A percentile compares a stretch with the other conserved stretches of the same genome.
Evolutionary conservation across 1,140 invertebrate genomes (phyloP).

Genomic region (Hyles vespertilio): DNA sequence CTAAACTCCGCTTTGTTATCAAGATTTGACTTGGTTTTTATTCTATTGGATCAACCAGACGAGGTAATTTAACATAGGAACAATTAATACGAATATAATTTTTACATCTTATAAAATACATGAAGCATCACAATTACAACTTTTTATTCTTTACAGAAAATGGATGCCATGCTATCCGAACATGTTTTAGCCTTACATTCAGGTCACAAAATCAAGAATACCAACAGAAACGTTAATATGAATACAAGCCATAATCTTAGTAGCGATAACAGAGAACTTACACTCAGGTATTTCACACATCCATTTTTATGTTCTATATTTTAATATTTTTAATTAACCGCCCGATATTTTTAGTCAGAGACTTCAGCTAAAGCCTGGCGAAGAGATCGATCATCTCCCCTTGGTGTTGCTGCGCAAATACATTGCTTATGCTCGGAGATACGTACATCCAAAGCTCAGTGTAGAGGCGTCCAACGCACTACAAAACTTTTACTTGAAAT

Average conservation of each 20-base stretch:
- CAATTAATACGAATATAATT: too few species aligned
- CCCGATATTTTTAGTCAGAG: conserved; percentile 74
- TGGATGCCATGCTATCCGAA: conserved; percentile 86
- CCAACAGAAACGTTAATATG: conserved; percentile 6
- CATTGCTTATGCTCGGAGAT: conserved; percentile 92
- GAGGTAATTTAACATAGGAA: conserved; percentile 47
- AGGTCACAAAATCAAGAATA: conserved; percentile 56
- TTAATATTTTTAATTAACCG: conserved; percentile 1
- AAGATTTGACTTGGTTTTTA: conserved; percentile 95
- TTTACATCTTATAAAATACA: not conserved
- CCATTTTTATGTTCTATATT: too few species aligned
- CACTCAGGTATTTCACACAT: conserved; percentile 41
- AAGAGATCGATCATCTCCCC: conserved; percentile 84
- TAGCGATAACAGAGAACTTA: conserved; percentile 28
- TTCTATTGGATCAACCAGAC: conserved; percentile 91
- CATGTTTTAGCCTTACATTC: conserved; percentile 88
- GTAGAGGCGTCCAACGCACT: conserved; percentile 82
- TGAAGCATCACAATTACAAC: conserved; percentile 1
- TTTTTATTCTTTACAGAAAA: conserved; percentile 52
- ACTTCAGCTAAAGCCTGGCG: conserved; percentile 78
- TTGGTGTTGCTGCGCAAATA: conserved; percentile 89
- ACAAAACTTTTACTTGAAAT: conserved; percentile 88
- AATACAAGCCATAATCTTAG: conserved; percentile 28
- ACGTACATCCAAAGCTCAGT: conserved; percentile 89
- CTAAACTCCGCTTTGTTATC: conserved; percentile 90